Base-by-base conservation (phyloP, 2,888 invertebrate genomes). In the Callosobruchus maculatus region DNA sequence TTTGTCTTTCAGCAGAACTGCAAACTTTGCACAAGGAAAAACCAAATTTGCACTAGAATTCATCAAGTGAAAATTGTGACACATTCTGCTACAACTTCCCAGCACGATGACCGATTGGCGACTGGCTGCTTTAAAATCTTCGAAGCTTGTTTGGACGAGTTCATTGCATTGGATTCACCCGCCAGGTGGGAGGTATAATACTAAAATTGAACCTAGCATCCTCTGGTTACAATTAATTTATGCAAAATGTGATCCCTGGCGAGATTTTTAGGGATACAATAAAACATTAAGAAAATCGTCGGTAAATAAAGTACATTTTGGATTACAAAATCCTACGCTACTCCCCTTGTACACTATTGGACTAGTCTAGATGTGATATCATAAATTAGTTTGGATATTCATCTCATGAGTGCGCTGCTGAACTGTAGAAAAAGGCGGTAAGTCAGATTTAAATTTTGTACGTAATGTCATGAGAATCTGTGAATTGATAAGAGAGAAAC, bases 101-200 rank as follows among this genome's bases (percentile, higher is more conserved):
- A 81, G 82, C 82, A 83, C 86, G 84, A 82, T 85, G 85, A 86
- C 86, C 87, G 87, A 86, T 85, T 87, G 85, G 85, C 86, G 87
- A 87, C 87, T 87, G 87, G 83, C 85, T 84, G 85, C 83, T 84
- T 80, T 75, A 83, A 84, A 84, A 86, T 86, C 85, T 85, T 84
- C 83, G 84, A 85, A 87, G 87, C 87, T 88, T 87, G 87, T 87
- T 87, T 87, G 87, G 87, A 82, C 84, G 84, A 85, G 84, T 84
- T 85, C 85, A 87, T 80, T 84, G 13, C 74, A 77, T 72, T 81
- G 77, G 78, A 78, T 74, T 77, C 77, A 78, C 74, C 75, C 76
- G 72, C 72, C 74, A 75, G 78, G 78, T 73, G 76, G 75, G 68
- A 76, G 74, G 74, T 73, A 73, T 21, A 30, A 69, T 21, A 49